These are phyloP conservation scores for Cardinalis cardinalis DNA, from an alignment of 2,113 vertebrate genomes.

Conservation along the genomic window DNA sequence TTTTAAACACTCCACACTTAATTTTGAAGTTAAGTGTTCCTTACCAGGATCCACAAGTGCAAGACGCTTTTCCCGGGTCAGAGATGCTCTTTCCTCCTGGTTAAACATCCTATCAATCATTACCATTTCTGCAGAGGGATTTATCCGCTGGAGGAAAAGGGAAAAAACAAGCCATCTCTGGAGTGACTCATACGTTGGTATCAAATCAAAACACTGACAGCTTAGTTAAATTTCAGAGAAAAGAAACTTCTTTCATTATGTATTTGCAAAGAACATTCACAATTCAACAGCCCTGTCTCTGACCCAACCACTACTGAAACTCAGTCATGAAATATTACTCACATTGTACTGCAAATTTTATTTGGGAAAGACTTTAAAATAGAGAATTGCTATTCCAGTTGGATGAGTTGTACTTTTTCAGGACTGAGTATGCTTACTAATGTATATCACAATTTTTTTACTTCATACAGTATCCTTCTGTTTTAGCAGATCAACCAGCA, in stretches of 20 bases:
- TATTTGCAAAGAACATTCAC: not conserved
- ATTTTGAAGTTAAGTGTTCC: not conserved
- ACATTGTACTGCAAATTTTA: not conserved
- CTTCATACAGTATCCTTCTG: not conserved
- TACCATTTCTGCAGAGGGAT: constrained; percentile 96
- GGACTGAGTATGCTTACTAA: not conserved
- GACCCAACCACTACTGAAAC: not conserved
- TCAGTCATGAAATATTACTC: not conserved
- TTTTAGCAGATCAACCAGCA: not conserved
- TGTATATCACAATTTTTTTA: not conserved
- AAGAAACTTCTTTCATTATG: not conserved
- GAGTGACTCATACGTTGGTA: not conserved
- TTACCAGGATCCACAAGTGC: constrained; percentile 93
- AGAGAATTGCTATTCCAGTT: not conserved
- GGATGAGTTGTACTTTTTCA: not conserved
- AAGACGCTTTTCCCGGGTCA: constrained; percentile 92
- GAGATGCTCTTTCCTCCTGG: constrained; percentile 90
- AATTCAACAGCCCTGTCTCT: not conserved
- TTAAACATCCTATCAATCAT: constrained; percentile 99
- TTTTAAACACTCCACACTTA: not conserved
- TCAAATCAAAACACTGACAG: not conserved
- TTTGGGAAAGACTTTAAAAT: not conserved
- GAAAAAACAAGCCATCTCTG: not conserved
- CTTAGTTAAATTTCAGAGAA: not conserved
- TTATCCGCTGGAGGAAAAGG: constrained; percentile 74